phyloP scores from a whole-genome alignment of 2,888 invertebrate genomes.

The Elysia crispata region DNA sequence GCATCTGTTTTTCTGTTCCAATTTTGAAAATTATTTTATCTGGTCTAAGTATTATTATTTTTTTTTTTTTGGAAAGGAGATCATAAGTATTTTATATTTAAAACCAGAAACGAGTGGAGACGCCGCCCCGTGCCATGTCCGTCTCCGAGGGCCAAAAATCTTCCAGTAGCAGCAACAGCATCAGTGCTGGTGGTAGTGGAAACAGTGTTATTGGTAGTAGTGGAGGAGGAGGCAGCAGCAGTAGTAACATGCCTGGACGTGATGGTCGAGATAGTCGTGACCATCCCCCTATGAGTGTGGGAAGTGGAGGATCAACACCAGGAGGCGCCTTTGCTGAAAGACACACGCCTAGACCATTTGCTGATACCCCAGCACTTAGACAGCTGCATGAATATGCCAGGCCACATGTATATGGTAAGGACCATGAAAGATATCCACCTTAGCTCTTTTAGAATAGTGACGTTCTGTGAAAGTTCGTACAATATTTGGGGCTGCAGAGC shows the following conservation, averaged over 20 bases:
- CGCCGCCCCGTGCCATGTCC: slow-evolving; percentile 65
- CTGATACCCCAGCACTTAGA: slow-evolving; percentile 94
- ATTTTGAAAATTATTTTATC: too few relatives aligned
- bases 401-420: slow-evolving; percentile 83
- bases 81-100: too few relatives aligned
- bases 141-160: slow-evolving; percentile 69
- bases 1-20: too few relatives aligned
- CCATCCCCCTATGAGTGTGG: neutral
- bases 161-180: slow-evolving; percentile 58
- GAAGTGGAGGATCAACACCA: slow-evolving; percentile 28
- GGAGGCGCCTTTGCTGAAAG: slow-evolving; percentile 61
- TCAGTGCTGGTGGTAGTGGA: slow-evolving; percentile 3
- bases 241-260: neutral
- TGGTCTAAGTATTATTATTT: too few relatives aligned
- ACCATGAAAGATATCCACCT: too few relatives aligned
- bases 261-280: too few relatives aligned
- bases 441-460: too few relatives aligned
- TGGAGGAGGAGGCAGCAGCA: neutral
- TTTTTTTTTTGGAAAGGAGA: too few relatives aligned
- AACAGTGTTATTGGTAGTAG: neutral
- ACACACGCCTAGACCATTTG: slow-evolving; percentile 80
- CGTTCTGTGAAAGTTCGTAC: too few relatives aligned
- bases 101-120: slow-evolving; percentile 54
- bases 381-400: slow-evolving; percentile 94
- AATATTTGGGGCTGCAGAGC: too few relatives aligned